Conservation (phyloP, 2,888 invertebrate genomes). For the Spisula solida region DNA sequence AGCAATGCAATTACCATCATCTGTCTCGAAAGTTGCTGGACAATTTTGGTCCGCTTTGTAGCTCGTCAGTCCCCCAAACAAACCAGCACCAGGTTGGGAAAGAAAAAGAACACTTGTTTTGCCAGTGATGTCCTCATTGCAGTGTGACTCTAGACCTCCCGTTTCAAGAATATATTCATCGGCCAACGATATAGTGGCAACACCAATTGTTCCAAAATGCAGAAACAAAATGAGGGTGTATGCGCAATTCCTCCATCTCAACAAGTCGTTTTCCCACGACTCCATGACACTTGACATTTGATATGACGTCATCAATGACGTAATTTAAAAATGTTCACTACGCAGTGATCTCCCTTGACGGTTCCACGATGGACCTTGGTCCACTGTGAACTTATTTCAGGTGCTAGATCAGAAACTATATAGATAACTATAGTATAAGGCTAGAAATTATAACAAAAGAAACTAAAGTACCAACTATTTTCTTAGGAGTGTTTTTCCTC, state of each 20-base stretch:
- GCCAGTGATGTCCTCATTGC: conserved; percentile 2
- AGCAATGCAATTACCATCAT: conserved; percentile 32
- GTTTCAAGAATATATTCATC: conserved; percentile 23
- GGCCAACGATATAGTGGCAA: not conserved
- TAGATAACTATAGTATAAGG: too few species aligned
- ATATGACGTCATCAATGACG: conserved; percentile 18
- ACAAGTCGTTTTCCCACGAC: not conserved
- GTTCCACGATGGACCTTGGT: too few species aligned
- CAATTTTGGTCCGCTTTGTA: conserved; percentile 56
- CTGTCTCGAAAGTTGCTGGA: conserved; percentile 33
- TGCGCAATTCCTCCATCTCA: not conserved
- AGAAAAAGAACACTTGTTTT: conserved; percentile 37
- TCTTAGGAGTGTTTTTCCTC: too few species aligned
- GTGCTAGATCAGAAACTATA: too few species aligned
- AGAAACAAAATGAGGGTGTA: not conserved
- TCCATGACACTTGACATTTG: not conserved
- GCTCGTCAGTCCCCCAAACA: conserved; percentile 51
- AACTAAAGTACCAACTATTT: too few species aligned
- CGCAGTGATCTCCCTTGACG: not conserved
- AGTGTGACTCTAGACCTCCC: not conserved
- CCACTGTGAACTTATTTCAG: too few species aligned
- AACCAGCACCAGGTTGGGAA: conserved; percentile 61
- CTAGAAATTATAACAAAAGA: too few species aligned
- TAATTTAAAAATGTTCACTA: not conserved
- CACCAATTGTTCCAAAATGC: not conserved